Base-by-base conservation (phyloP, 2,888 invertebrate genomes). In the Rugalucina vietnamica region DNA sequence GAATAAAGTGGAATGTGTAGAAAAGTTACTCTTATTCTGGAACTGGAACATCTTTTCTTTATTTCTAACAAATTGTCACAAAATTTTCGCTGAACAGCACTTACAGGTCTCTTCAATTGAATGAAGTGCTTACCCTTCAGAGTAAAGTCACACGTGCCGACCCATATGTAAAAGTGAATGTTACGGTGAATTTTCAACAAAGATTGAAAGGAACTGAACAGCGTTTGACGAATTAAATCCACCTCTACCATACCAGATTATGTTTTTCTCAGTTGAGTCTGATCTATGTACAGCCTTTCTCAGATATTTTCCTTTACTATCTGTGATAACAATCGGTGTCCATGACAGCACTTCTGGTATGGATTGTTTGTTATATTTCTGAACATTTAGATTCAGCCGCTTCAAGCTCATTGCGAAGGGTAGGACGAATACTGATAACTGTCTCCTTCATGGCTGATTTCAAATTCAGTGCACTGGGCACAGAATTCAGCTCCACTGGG, bases 1-100 rank as follows among this genome's bases (percentile, higher is more conserved):
- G 79, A 79, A 49, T 70, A 78, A 72, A 72, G 72, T 36, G 79
- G 79, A 10, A 79, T 57, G 5, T 79, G 54, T 4, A 72, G 37
- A 34, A 79, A 79, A 4, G 72, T 72, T 72, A 79, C 18, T 72
- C 34, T 27, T n/a, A 79, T 54, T 43, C 39, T 71, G 5, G 10
- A 14, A 24, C 54, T 39, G 1, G 27, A 21, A 57, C 43, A 72
- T 21, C 14, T 29, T 1, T 36, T 18, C 37, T 79, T 50, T 32
- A 79, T 69, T 50, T 71, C 36, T 21, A 32, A 1, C 27, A 79
- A 60, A 54, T 57, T 79, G 21, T 74, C 5, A 27, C n/a, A 8
- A 5, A 29, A 32, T 10, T 54, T 57, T 29, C 34, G n/a, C n/a
- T 34, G 14, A 2, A 27, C 27, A 57, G 29, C 10, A 24, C 8